Conservation (phyloP, 2,888 invertebrate species). For the Drosophila tripunctata region DNA sequence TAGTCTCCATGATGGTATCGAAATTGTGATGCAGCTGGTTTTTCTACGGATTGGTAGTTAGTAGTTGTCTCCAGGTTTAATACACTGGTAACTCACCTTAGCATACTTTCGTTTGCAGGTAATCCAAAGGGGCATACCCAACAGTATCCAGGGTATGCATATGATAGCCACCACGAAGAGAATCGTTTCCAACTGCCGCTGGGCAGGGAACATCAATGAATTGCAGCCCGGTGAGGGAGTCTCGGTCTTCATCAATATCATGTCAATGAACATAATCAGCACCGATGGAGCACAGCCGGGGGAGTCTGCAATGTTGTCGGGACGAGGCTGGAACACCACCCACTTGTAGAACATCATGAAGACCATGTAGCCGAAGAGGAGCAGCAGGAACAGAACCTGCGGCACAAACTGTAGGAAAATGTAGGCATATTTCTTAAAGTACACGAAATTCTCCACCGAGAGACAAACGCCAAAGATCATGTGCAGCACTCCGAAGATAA, state of each 20-base stretch:
- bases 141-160: conserved; percentile 96
- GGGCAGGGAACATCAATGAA: conserved; percentile 88
- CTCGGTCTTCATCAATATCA: conserved; percentile 88
- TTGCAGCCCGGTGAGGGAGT: conserved; percentile 84
- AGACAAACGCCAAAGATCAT: conserved; percentile 97
- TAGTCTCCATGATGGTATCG: conserved; percentile 65
- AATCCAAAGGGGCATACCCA: conserved; percentile 94
- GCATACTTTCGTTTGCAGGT: conserved; percentile 84
- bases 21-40: conserved; percentile 25
- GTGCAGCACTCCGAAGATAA: conserved; percentile 95
- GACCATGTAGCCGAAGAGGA: conserved; percentile 95
- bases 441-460: conserved; percentile 90
- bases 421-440: conserved; percentile 88
- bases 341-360: conserved; percentile 96
- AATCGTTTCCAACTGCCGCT: conserved; percentile 89
- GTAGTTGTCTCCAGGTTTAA: not conserved
- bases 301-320: conserved; percentile 71
- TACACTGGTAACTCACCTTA: conserved; percentile 28
- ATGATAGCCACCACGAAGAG: conserved; percentile 91
- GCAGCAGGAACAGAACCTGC: conserved; percentile 92
- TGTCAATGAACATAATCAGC: conserved; percentile 90
- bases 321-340: conserved; percentile 87
- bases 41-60: conserved; percentile 10
- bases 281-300: conserved; percentile 89
- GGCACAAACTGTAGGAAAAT: conserved; percentile 94